These are phyloP conservation scores for Teleogryllus occipitalis DNA, from an alignment of 1,140 invertebrate genomes.

Conservation along the genomic window DNA sequence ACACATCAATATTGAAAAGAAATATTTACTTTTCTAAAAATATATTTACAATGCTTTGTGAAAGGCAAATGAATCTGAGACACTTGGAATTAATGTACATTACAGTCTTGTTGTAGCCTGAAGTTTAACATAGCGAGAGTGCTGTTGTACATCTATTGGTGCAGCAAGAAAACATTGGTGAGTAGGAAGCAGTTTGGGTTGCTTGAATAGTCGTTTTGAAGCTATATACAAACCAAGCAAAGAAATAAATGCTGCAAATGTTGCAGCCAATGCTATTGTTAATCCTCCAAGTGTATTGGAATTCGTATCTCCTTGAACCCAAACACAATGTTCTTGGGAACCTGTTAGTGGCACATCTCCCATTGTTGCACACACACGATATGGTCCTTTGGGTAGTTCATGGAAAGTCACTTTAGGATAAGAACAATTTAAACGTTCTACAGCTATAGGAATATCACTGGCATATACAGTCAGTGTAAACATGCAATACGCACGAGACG, in stretches of 20 bases:
- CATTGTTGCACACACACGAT: conserved; percentile 35
- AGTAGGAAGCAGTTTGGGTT: conserved; percentile 38
- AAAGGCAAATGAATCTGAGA: not conserved
- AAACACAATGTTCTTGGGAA: conserved; percentile 41
- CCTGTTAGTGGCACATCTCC: conserved; percentile 25
- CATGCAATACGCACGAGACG: conserved; percentile 27
- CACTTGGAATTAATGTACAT: not conserved
- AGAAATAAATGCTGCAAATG: conserved; percentile 31
- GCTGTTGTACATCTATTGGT: conserved; percentile 41
- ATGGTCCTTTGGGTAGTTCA: conserved; percentile 33
- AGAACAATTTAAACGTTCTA: conserved; percentile 33
- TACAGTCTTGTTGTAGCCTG: conserved; percentile 51
- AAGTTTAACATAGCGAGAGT: conserved; percentile 49
- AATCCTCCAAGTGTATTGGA: conserved; percentile 22
- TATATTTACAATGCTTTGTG: not conserved
- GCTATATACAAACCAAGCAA: conserved; percentile 28
- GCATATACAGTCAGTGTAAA: conserved; percentile 35
- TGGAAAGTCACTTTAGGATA: conserved; percentile 31
- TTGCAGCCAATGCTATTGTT: conserved; percentile 8
- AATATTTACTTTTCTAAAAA: not conserved
- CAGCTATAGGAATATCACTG: conserved; percentile 31
- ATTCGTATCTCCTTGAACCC: conserved; percentile 30
- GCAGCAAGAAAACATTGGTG: conserved; percentile 47
- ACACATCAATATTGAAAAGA: not conserved
- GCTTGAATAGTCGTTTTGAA: conserved; percentile 41